These are phyloP conservation scores for Digitonthophagus gazella DNA, from an alignment of 2,888 invertebrate species.

Conservation along the genomic window DNA sequence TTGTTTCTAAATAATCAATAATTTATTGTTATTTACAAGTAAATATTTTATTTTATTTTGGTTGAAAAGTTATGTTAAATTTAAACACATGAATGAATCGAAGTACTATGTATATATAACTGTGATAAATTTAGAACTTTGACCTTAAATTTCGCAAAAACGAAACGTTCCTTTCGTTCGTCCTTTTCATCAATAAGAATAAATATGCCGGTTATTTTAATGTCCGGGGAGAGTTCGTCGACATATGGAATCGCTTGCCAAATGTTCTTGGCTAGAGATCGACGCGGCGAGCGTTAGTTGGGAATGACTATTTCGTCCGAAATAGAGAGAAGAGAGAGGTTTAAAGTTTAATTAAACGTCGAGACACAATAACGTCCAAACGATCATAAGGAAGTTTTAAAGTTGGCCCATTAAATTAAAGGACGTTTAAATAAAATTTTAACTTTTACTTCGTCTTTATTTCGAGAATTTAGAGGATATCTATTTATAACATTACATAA, in stretches of 20 bases:
- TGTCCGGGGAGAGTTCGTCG: slow-evolving; percentile 32
- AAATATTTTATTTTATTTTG: too few species aligned
- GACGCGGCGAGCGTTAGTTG: slow-evolving; percentile 29
- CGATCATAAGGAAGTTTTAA: not conserved
- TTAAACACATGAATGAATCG: not conserved
- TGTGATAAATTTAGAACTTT: too few species aligned
- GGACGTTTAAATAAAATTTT: too few species aligned
- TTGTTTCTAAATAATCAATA: too few species aligned
- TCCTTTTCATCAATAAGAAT: not conserved
- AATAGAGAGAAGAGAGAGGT: slow-evolving; percentile 18
- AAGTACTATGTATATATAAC: too few species aligned
- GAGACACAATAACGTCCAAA: not conserved
- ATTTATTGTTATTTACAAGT: not conserved
- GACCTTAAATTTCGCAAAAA: not conserved
- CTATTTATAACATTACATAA: not conserved
- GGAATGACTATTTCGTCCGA: slow-evolving; percentile 17
- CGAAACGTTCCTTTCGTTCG: not conserved
- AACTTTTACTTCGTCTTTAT: too few species aligned
- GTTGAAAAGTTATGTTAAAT: not conserved
- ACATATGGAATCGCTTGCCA: slow-evolving; percentile 35
- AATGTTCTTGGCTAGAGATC: slow-evolving; percentile 35
- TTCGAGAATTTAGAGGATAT: not conserved
- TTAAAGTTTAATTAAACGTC: slow-evolving; percentile 2
- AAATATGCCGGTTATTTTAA: not conserved
- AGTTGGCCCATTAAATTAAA: not conserved